phyloP scores from a whole-genome alignment of 2,797 vertebrate species.

The Myotis vivesi region DNA sequence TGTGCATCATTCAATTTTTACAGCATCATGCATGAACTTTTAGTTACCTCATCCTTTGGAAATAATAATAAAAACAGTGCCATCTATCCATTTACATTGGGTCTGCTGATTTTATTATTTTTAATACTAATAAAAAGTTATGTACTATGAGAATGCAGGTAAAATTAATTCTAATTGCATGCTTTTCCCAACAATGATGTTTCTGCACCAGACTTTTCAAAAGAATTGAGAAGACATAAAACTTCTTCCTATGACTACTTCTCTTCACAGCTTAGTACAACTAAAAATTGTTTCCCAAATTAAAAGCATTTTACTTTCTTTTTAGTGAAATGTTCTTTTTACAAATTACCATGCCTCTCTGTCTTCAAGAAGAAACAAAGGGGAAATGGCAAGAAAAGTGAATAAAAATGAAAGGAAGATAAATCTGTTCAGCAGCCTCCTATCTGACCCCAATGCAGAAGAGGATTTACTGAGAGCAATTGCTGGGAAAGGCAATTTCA shows the following conservation, averaged over 20 bases:
- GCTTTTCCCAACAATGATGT: slow-evolving; percentile 23
- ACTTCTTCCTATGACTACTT: slow-evolving; percentile 69
- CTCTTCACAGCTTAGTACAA: slow-evolving; percentile 34
- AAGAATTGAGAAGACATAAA: slow-evolving; percentile 72
- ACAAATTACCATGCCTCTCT: slow-evolving; percentile 42
- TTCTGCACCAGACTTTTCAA: slow-evolving; percentile 65
- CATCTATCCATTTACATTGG: slow-evolving; percentile 45
- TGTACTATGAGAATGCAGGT: slow-evolving; percentile 55
- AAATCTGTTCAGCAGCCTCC: slow-evolving; percentile 60
- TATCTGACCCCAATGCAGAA: slow-evolving; percentile 62
- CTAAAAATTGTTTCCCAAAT: slow-evolving; percentile 70
- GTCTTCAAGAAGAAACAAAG: slow-evolving; percentile 72
- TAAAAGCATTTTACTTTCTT: slow-evolving; percentile 64
- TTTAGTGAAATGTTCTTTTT: slow-evolving; percentile 55
- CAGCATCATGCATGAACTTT: slow-evolving; percentile 52
- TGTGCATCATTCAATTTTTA: slow-evolving; percentile 64
- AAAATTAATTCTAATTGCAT: slow-evolving; percentile 56
- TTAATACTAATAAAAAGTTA: slow-evolving; percentile 70
- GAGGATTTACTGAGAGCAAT: background rate
- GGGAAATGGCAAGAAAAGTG: slow-evolving; percentile 59
- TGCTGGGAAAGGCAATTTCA: slow-evolving; percentile 78
- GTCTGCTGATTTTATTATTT: slow-evolving; percentile 74
- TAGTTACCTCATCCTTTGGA: slow-evolving; percentile 65
- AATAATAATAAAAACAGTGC: slow-evolving; percentile 70
- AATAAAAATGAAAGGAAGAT: slow-evolving; percentile 75